A percentile compares a stretch with the other conserved stretches of the same genome.
Conservation (phyloP, 1,140 invertebrate genomes). For the Papilio xuthus region DNA sequence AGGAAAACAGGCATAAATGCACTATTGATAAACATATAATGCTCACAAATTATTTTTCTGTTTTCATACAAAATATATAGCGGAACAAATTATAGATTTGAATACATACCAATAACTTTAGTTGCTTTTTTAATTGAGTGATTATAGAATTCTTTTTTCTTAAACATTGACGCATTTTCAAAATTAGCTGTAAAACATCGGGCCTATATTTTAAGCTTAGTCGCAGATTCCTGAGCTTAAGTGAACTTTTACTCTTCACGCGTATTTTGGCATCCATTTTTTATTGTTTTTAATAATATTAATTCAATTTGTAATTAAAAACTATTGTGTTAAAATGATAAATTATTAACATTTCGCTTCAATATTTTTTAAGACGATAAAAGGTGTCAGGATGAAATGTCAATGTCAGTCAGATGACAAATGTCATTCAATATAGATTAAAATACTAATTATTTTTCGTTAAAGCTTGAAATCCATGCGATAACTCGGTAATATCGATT, state of each 20-base stretch:
- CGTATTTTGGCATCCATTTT: conserved; percentile 23
- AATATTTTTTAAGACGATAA: not conserved
- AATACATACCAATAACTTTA: conserved; percentile 37
- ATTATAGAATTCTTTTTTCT: conserved; percentile 60
- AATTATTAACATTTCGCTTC: not conserved
- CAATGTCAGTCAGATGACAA: not conserved
- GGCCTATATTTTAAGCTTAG: conserved; percentile 69
- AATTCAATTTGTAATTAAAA: not conserved
- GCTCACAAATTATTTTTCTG: not conserved
- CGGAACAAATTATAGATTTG: not conserved
- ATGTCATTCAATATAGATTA: no score
- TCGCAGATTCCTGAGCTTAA: conserved; percentile 53
- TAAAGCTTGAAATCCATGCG: not conserved
- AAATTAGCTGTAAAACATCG: conserved; percentile 67
- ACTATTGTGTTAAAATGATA: not conserved
- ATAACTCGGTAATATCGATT: no score
- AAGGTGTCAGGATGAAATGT: not conserved
- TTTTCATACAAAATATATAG: no score
- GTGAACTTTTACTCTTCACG: conserved; percentile 36
- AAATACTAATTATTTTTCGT: not conserved
- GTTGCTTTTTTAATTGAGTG: conserved; percentile 55
- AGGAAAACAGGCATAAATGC: not conserved
- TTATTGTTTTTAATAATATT: not conserved
- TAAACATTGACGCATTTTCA: conserved; percentile 70
- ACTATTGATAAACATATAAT: not conserved